These are phyloP conservation scores for Pseudanteris insignis DNA, from an alignment of 2,888 invertebrate species.

Conservation along the genomic window DNA sequence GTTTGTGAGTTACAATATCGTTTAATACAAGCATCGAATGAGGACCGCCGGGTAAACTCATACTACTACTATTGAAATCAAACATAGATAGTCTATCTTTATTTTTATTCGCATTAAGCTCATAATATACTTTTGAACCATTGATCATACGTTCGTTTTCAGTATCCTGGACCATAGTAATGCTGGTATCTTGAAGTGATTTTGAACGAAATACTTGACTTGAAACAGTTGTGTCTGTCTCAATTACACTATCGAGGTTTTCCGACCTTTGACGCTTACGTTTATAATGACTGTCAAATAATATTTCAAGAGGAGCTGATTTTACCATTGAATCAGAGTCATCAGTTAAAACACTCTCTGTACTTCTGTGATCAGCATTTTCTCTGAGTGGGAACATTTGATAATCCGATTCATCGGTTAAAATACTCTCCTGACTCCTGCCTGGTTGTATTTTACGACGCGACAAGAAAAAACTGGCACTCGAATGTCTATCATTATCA, in stretches of 20 bases:
- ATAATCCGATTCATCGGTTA: constrained; percentile 78
- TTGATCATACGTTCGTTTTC: constrained; percentile 37
- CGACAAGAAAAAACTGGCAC: constrained; percentile 85
- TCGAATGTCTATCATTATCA: constrained; percentile 67
- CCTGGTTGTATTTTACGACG: constrained; percentile 70
- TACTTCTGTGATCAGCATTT: constrained; percentile 78
- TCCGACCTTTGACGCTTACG: constrained; percentile 64
- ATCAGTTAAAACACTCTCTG: constrained; percentile 83
- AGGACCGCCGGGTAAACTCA: constrained; percentile 50
- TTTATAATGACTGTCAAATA: constrained; percentile 71
- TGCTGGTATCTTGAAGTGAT: constrained; percentile 66
- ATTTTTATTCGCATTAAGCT: constrained; percentile 54
- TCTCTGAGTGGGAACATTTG: constrained; percentile 68
- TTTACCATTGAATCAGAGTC: constrained; percentile 79
- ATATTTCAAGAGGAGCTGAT: constrained; percentile 79
- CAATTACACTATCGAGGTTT: constrained; percentile 58
- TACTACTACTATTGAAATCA: constrained; percentile 43
- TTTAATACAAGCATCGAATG: constrained; percentile 61
- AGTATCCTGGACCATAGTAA: constrained; percentile 43
- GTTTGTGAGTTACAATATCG: constrained; percentile 75
- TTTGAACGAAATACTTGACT: constrained; percentile 63
- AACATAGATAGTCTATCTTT: constrained; percentile 27
- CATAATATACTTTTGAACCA: constrained; percentile 46
- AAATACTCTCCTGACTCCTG: constrained; percentile 80
- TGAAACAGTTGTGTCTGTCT: constrained; percentile 45